Percentiles rank a stretch among this genome's conserved stretches.
Evolutionary conservation across 2,797 vertebrate genomes (phyloP).

Genomic region (Toxotes lorentzi): DNA sequence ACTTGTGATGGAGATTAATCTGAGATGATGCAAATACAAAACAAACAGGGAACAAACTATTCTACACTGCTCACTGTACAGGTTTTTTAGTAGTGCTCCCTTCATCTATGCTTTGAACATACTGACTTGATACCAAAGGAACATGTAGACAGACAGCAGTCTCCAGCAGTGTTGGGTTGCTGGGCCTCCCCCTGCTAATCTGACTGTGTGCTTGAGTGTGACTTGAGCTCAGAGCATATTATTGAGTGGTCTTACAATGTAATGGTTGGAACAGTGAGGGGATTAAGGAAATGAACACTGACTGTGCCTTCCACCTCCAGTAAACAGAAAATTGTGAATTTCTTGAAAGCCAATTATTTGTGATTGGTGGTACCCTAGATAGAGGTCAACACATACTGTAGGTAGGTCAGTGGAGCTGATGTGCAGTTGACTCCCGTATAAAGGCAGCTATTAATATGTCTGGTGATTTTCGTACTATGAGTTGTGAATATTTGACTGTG

Average conservation of each 20-base stretch:
- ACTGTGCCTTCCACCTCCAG: conserved; percentile 12
- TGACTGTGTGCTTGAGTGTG: conserved; percentile 23
- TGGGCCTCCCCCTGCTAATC: conserved; percentile 25
- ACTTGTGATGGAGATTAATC: not conserved
- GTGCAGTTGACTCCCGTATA: conserved; percentile 32
- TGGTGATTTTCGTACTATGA: conserved; percentile 36
- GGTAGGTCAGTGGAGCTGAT: conserved; percentile 51
- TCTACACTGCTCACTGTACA: not conserved
- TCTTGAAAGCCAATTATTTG: conserved; percentile 60
- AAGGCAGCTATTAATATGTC: conserved; percentile 40
- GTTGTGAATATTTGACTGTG: conserved; percentile 34
- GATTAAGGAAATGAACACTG: conserved; percentile 46
- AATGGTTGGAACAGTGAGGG: conserved; percentile 34
- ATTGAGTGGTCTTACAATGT: conserved; percentile 38
- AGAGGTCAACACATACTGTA: conserved; percentile 55
- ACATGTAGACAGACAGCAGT: conserved; percentile 2
- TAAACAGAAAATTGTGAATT: conserved; percentile 43
- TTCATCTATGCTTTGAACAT: not conserved
- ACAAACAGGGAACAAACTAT: not conserved
- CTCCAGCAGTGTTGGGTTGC: not conserved
- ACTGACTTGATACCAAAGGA: not conserved
- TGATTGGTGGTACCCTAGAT: conserved; percentile 29
- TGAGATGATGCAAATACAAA: not conserved
- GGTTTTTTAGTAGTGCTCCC: not conserved
- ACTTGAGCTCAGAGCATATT: conserved; percentile 33